phyloP scores from a whole-genome alignment of 2,888 invertebrate species.

The Phlogophora meticulosa region DNA sequence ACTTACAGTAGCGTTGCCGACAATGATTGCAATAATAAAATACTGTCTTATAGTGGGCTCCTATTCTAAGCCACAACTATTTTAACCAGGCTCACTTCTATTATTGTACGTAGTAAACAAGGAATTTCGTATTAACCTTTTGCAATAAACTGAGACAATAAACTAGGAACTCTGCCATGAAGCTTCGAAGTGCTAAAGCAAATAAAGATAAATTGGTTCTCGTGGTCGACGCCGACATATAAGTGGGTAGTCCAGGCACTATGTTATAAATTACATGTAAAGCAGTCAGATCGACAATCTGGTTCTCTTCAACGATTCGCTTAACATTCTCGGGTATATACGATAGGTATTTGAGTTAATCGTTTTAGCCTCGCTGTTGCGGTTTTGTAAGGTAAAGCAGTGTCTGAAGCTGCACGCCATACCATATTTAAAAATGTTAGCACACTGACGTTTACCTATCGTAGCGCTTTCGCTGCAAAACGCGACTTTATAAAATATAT shows the following conservation, averaged over 20 bases:
- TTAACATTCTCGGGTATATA: not conserved
- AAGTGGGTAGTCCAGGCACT: not conserved
- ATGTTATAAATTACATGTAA: conserved; percentile 8
- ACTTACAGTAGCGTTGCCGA: too few species aligned
- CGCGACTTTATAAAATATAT: not conserved
- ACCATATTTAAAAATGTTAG: not conserved
- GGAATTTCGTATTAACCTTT: conserved; percentile 29
- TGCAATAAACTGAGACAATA: conserved; percentile 41
- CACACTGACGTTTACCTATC: not conserved
- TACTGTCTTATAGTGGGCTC: not conserved
- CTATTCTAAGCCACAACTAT: not conserved
- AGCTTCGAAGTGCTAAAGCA: conserved; percentile 16
- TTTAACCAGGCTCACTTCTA: conserved; percentile 8
- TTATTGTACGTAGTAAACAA: conserved; percentile 21
- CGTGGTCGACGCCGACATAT: not conserved
- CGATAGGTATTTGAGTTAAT: too few species aligned
- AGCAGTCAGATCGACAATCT: not conserved
- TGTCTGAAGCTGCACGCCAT: not conserved
- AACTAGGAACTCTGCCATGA: conserved; percentile 15
- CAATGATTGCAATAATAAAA: not conserved
- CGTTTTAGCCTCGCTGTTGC: too few species aligned
- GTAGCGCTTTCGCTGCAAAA: not conserved
- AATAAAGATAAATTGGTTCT: conserved; percentile 38
- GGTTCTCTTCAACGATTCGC: not conserved
- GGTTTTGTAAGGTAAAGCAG: not conserved